Base-by-base conservation (phyloP, 2,888 invertebrate species). In the Chalcosyrphus nemorum region DNA sequence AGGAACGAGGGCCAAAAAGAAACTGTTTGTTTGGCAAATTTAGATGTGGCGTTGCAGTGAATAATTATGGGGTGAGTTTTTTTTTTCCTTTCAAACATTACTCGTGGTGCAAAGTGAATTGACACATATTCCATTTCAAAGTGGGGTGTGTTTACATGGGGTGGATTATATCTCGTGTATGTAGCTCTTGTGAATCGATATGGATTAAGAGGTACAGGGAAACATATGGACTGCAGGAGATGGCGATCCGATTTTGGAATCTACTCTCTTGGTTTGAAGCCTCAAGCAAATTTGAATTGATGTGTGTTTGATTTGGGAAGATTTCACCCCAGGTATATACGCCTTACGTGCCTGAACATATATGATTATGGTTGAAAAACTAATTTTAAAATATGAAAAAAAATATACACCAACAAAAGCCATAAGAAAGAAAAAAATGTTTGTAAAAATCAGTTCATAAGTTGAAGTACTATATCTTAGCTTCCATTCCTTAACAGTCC, bases 1-100 rank as follows among this genome's bases (percentile, higher is more conserved):
- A 9, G 17, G 19, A 61, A 15, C 32, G 29, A 9, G n/a, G 5
- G 9, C 27, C 15, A n/a, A 68, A 41, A 32, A 19, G 43, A 47
- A 68, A 59, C 29, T 72, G 76, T 82, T 72, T 82, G 50, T 61
- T 81, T 61, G 29, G 65, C 52, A 71, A 65, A 71, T 41, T 59
- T 63, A 56, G 45, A 71, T 59, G 52, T 52, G 77, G 54, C 47
- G 57, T 61, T 65, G 21, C 52, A 57, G 54, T 43, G 77, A 21
- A 65, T 45, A n/a, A 45, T 19, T 21, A 27, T 65, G 32, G 68
- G 32, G 41, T 54, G 41, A 7, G n/a, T 52, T 21, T 35, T 2
- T 38, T 38, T 9, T 1, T 7, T 7, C 11, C 3, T 6, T 17
- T 11, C 1, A 32, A 2, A 5, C 7, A 6, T 13, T 43, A n/a